Percentiles rank a stretch among this genome's conserved stretches.
These are phyloP conservation scores for Drosophila barbarae DNA, from an alignment of 2,888 invertebrate genomes.

Conservation along the genomic window DNA sequence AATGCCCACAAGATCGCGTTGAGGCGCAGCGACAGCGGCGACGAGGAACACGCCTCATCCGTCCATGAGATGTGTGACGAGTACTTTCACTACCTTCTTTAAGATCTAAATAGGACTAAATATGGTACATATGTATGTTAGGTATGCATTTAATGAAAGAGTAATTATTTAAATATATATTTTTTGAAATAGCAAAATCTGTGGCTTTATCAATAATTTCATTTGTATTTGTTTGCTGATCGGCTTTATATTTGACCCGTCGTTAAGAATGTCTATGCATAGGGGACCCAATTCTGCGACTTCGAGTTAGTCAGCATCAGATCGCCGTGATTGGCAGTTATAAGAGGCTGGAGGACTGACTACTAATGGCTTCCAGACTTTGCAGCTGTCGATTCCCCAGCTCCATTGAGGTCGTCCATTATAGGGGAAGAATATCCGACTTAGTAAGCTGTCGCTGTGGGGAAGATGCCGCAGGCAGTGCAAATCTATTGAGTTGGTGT, in stretches of 20 bases:
- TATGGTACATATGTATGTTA: slow-evolving; percentile 2
- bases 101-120: slow-evolving; percentile 15
- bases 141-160: slow-evolving; percentile 29
- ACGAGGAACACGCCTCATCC: slow-evolving; percentile 66
- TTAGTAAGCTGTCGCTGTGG: slow-evolving; percentile 75
- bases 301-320: not conserved
- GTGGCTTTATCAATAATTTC: not conserved
- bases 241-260: not conserved
- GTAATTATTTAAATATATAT: slow-evolving; percentile 19
- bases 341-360: not conserved
- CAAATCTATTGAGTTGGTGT: slow-evolving; percentile 76
- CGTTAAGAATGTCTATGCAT: not conserved
- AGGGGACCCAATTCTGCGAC: not conserved
- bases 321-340: not conserved
- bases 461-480: slow-evolving; percentile 61
- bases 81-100: slow-evolving; percentile 73
- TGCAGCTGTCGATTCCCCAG: slow-evolving; percentile 77
- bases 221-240: not conserved
- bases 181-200: not conserved
- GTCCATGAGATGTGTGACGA: slow-evolving; percentile 75
- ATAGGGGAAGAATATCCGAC: slow-evolving; percentile 69
- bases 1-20: slow-evolving; percentile 77
- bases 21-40: slow-evolving; percentile 70
- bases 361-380: slow-evolving; percentile 43
- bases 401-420: slow-evolving; percentile 57